Base-by-base conservation (phyloP, 2,113 vertebrate species). In the Oreochromis niloticus region DNA sequence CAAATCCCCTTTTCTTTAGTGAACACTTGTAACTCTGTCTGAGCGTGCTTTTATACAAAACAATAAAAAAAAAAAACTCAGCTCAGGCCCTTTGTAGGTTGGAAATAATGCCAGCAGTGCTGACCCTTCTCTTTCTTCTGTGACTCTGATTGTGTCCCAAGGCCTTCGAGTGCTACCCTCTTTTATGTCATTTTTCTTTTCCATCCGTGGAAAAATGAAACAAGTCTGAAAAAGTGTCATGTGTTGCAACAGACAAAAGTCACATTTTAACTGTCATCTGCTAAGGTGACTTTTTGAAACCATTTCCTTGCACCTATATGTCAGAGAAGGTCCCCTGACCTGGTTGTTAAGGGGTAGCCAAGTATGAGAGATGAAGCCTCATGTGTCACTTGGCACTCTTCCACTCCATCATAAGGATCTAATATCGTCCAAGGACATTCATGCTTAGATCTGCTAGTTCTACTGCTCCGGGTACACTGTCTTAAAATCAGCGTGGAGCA, bases 201-300 rank as follows among this genome's bases (percentile, higher is more conserved):
- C 4, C 27, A 48, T 84, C 52, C 22, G 46, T 50, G 30, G 48
- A 87, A 92, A 92, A 85, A 87, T 43, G 50, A 81, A 86, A 75
- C 39, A 59, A 24, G 59, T 66, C 3, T 50, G 27, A 73, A 83
- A 80, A 80, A 61, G 71, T 75, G 34, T 19, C 36, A 4, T 84
- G 32, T 78, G 6, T 85, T 57, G 41, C 46, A 11, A 81, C 48
- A n/a, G 84, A 89, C 6, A 11, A 56, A 89, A 93, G 84, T 89
- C 87, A 73, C 34, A 73, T 85, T 89, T 92, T 81, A 86, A 90
- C 84, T 86, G 83, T 79, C 85, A 87, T 91, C 86, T 94, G 54
- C 88, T 92, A 96, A 96, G 94, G 94, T 96, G 94, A 96, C 94
- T 93, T 93, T 91, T 92, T 87, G 61, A 91, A 83, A 88, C 54